Conservation (phyloP, 2,113 vertebrate genomes). For the Craseonycteris thonglongyai region DNA sequence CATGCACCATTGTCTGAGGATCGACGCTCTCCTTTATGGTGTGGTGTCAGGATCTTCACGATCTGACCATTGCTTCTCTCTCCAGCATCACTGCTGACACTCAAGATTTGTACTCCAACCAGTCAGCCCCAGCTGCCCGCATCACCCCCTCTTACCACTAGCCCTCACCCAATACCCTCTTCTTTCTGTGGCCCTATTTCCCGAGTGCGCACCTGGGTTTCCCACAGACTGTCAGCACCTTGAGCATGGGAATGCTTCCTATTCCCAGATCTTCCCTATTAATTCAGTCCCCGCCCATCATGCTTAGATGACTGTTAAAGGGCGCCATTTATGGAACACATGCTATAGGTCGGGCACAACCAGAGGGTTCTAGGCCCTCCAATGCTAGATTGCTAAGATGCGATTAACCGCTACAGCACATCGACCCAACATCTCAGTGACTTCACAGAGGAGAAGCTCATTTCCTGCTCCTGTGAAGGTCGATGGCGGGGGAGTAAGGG, state of each 20-base stretch:
- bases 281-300: background rate
- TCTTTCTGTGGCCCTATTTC: too few relatives aligned
- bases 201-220: accelerated
- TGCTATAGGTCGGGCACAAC: accelerated
- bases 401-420: background rate
- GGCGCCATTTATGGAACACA: background rate
- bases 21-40: accelerated
- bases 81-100: background rate
- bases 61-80: background rate
- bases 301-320: background rate
- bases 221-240: background rate
- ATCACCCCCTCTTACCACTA: accelerated
- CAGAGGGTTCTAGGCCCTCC: background rate
- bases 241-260: background rate
- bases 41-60: background rate
- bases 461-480: background rate
- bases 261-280: background rate
- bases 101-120: accelerated
- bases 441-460: background rate
- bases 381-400: background rate
- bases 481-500: background rate
- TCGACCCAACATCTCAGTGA: background rate
- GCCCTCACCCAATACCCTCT: background rate
- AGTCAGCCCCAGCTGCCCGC: background rate
- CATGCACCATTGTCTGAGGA: accelerated